phyloP scores from a whole-genome alignment of 2,888 invertebrate species.

The Cryptophagus acutangulus region DNA sequence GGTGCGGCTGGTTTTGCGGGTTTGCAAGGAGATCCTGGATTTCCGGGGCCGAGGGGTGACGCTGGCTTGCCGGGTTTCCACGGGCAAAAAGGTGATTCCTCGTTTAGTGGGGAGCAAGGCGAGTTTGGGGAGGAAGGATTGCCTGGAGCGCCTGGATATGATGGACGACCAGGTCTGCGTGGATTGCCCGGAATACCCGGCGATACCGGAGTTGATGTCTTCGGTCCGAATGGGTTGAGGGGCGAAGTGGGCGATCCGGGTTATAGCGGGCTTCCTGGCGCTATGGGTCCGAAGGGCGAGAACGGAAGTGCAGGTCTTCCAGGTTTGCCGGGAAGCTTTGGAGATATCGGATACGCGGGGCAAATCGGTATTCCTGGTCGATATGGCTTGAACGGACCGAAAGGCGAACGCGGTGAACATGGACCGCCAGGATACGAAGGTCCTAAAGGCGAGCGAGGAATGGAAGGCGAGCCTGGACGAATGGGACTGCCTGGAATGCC shows the following conservation, averaged over 20 bases:
- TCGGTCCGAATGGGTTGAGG: constrained; percentile 44
- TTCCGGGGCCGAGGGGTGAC: constrained; percentile 44
- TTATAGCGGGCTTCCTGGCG: constrained; percentile 53
- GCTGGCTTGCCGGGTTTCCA: constrained; percentile 43
- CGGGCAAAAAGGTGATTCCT: constrained; percentile 54
- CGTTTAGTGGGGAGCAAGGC: constrained; percentile 60
- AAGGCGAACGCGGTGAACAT: constrained; percentile 55
- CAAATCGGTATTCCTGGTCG: constrained; percentile 44
- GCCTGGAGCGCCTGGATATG: constrained; percentile 29
- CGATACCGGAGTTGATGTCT: constrained; percentile 28
- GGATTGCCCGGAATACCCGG: constrained; percentile 32
- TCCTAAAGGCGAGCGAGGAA: constrained; percentile 66
- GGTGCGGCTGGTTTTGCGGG: constrained; percentile 46
- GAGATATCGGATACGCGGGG: constrained; percentile 51
- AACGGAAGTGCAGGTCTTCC: constrained; percentile 48
- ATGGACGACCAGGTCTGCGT: constrained; percentile 37
- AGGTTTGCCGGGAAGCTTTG: constrained; percentile 49
- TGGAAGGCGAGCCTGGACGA: constrained; percentile 65
- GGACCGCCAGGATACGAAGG: constrained; percentile 35
- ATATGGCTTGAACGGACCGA: constrained; percentile 52
- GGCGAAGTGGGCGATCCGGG: constrained; percentile 48
- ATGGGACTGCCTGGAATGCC: constrained; percentile 53
- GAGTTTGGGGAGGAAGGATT: constrained; percentile 50
- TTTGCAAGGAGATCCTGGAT: constrained; percentile 36
- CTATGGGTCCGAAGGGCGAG: constrained; percentile 55